phyloP scores from a whole-genome alignment of 2,797 vertebrate species.

The Xenentodon cancila region DNA sequence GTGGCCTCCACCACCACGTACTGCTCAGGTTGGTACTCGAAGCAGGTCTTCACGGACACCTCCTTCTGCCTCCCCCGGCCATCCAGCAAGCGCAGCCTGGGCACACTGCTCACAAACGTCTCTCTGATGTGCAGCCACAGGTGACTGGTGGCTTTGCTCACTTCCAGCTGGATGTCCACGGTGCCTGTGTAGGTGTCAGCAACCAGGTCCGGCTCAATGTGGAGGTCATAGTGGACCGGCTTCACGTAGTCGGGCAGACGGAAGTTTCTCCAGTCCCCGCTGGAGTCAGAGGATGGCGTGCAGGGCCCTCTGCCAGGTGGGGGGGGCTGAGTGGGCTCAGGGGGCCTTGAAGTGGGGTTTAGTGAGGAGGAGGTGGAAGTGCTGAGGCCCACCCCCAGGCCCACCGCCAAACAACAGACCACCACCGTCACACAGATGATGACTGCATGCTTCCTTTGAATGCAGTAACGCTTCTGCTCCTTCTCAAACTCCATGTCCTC shows the following conservation, averaged over 20 bases:
- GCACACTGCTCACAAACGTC: conserved; percentile 80
- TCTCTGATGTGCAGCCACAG: conserved; percentile 95
- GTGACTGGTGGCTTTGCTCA: conserved; percentile 75
- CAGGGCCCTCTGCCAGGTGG: conserved; percentile 72
- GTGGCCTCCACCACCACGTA: conserved; percentile 88
- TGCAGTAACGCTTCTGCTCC: conserved; percentile 82
- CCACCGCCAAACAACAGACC: conserved; percentile 86
- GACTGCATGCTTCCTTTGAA: conserved; percentile 83
- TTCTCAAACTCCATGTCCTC: conserved; percentile 79
- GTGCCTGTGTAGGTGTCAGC: conserved; percentile 86
- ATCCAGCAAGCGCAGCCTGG: conserved; percentile 50
- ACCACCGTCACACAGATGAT: conserved; percentile 84
- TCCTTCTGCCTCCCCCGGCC: conserved; percentile 16
- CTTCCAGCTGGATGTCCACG: conserved; percentile 80
- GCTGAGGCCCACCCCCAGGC: conserved; percentile 89
- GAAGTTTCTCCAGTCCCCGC: conserved; percentile 88
- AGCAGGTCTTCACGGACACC: conserved; percentile 83
- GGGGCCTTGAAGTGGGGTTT: conserved; percentile 32
- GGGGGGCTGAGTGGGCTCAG: conserved; percentile 33
- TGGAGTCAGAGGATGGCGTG: conserved; percentile 73
- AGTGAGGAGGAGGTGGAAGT: conserved; percentile 29
- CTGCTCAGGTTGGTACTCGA: conserved; percentile 85
- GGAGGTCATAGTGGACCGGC: conserved; percentile 90
- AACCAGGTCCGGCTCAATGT: conserved; percentile 85
- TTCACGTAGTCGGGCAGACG: conserved; percentile 85